These are phyloP conservation scores for Cydia pomonella DNA, from an alignment of 1,140 invertebrate genomes.

Conservation along the genomic window DNA sequence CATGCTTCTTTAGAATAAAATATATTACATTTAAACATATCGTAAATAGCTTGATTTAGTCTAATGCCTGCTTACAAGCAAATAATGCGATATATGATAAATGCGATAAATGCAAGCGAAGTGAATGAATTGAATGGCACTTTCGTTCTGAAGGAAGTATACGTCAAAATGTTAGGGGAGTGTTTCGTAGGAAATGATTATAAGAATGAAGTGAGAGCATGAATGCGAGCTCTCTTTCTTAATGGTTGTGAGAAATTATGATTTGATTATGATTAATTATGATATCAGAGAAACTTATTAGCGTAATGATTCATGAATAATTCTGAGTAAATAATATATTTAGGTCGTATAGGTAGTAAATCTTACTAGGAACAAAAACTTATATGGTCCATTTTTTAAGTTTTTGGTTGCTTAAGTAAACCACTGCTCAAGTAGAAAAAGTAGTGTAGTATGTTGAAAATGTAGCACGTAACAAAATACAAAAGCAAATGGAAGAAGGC, in stretches of 20 bases:
- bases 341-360: no score
- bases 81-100: conserved; percentile 23
- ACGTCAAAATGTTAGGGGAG: conserved; percentile 31
- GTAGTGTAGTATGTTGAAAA: no score
- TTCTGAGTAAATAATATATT: no score
- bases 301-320: neutral
- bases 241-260: neutral
- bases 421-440: no score
- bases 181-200: neutral
- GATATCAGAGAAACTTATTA: neutral
- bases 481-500: no score
- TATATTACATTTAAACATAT: conserved; percentile 55
- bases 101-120: conserved; percentile 28
- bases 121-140: conserved; percentile 29
- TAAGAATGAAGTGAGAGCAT: neutral
- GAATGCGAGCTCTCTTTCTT: neutral
- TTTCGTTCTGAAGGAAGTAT: conserved; percentile 29
- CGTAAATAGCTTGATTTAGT: conserved; percentile 38
- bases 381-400: no score
- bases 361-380: no score
- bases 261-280: neutral
- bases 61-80: conserved; percentile 25
- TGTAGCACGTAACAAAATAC: no score
- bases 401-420: no score
- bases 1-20: conserved; percentile 53